These are phyloP conservation scores for Drosophila paucipuncta DNA, from an alignment of 2,888 invertebrate species.

Conservation along the genomic window DNA sequence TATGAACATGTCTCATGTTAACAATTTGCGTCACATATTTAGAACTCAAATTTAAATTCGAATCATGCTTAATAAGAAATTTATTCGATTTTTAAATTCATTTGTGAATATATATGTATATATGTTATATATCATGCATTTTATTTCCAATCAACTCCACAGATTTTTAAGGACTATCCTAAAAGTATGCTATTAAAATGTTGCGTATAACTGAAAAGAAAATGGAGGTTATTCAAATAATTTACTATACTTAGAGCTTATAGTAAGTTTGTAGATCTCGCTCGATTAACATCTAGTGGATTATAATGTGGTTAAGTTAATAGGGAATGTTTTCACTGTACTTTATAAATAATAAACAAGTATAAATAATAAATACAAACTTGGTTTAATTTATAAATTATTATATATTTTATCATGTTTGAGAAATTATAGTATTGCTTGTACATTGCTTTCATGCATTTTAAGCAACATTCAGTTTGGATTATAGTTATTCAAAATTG, in stretches of 20 bases:
- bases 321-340: not conserved
- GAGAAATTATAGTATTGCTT: not conserved
- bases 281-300: not conserved
- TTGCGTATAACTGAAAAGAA: not conserved
- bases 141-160: not conserved
- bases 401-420: not conserved
- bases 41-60: not conserved
- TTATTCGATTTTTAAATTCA: not conserved
- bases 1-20: not conserved
- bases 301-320: too few relatives aligned
- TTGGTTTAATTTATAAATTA: not conserved
- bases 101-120: too few relatives aligned
- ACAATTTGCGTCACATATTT: not conserved
- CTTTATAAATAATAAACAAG: not conserved
- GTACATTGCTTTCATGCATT: not conserved
- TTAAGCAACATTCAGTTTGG: not conserved
- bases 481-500: not conserved
- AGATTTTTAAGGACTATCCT: not conserved
- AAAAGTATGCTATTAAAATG: not conserved
- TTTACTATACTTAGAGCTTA: not conserved
- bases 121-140: not conserved
- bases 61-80: not conserved
- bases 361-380: not conserved
- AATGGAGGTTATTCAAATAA: not conserved
- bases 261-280: not conserved